Conservation (phyloP, 2,888 invertebrate genomes). For the Lumbricus terrestris region DNA sequence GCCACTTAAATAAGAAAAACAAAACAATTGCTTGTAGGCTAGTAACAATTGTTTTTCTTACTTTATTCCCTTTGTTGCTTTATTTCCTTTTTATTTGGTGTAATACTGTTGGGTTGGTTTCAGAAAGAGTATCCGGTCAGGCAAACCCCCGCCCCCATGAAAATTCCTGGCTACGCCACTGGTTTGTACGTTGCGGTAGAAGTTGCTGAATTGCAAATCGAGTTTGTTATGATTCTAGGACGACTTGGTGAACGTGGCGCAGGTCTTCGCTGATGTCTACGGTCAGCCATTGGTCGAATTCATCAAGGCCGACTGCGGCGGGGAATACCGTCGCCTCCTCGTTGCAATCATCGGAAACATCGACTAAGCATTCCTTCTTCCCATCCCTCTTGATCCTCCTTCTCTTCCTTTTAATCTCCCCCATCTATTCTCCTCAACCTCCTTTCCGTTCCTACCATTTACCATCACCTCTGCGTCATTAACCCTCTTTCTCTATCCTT, state of each 20-base stretch:
- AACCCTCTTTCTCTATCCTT: too few relatives aligned
- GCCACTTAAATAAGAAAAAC: too few relatives aligned
- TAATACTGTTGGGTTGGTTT: too few relatives aligned
- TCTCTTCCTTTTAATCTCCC: neutral
- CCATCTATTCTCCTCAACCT: neutral
- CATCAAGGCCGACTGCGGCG: constrained; percentile 30
- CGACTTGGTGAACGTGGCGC: constrained; percentile 25
- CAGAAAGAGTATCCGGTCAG: too few relatives aligned
- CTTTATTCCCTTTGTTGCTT: too few relatives aligned
- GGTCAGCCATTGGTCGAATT: constrained; percentile 29
- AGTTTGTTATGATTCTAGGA: constrained; percentile 19
- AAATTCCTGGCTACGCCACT: too few relatives aligned
- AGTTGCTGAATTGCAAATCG: too few relatives aligned
- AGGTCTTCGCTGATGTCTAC: constrained; percentile 26
- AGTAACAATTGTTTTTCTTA: too few relatives aligned
- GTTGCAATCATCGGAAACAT: constrained; percentile 30
- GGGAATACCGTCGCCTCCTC: constrained; percentile 31
- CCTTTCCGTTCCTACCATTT: neutral
- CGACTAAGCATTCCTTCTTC: neutral
- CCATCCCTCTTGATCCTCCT: neutral
- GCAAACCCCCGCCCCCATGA: too few relatives aligned
- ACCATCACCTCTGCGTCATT: neutral
- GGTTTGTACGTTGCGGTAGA: too few relatives aligned
- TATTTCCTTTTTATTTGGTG: too few relatives aligned
- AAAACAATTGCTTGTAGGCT: too few relatives aligned